Base-by-base conservation (phyloP, 2,797 vertebrate species). In the Coluber constrictor region DNA sequence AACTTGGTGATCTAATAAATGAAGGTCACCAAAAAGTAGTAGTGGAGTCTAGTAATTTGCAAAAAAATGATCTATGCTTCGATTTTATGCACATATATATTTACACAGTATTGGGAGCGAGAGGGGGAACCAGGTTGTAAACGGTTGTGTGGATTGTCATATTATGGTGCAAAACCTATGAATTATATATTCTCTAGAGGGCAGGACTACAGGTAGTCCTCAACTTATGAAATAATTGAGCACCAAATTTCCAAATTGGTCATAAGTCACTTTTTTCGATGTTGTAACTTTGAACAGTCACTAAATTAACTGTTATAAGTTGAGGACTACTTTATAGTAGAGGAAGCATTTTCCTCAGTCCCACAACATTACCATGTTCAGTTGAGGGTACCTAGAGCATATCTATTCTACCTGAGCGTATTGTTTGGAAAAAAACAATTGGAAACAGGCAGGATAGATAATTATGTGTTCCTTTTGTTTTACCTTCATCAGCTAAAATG, bases 401-500 rank as follows among this genome's bases (percentile, higher is more conserved):
- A 20, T 20, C 70, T 37, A 74, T 9, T 79, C 70, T 20, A 43
- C 16, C 32, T 23, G 18, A 79, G 43, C 32, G 23, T 79, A 20
- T 2, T 79, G 70, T 3, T 9, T 79, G 18, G 32, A 4, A 20
- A 43, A 37, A 79, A 43, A 79, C 70, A 79, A 2, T 79, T 23
- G 8, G 7, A 79, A 43, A 79, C 18, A 23, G 32, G 18, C 18
- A 43, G 18, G 32, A 43, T 23, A 79, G 8, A 79, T 79, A 79
- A 43, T 43, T 79, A 4, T 43, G 37, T 23, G 18, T 43, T 79
- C 18, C 70, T 79, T 61, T 55, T 86, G 92, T 47, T 96, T 74
- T 96, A 92, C 93, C 32, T n/a, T n/a, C 27, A 10, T 91, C 5
- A 98, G 98, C 55, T 95, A 94, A 89, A 91, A 83, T 10, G 29